phyloP scores from a whole-genome alignment of 2,113 vertebrate species.

The Todiramphus saurophagus region DNA sequence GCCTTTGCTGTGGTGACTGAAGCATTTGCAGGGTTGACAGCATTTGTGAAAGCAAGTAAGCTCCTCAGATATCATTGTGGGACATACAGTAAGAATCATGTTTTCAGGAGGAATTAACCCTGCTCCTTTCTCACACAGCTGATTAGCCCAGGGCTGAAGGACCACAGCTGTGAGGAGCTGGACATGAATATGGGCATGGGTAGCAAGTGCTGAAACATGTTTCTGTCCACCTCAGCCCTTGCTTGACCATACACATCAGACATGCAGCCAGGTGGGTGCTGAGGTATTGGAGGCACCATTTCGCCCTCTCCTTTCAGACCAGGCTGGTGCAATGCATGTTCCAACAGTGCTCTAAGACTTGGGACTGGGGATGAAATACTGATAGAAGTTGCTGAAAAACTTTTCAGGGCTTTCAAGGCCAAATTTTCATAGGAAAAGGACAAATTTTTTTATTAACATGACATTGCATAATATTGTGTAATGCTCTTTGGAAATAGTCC shows the following conservation, averaged over 20 bases:
- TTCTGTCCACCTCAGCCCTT: neutral
- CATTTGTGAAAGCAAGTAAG: neutral
- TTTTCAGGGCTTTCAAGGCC: neutral
- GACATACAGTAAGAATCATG: neutral
- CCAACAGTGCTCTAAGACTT: neutral
- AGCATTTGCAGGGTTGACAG: neutral
- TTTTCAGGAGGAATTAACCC: neutral
- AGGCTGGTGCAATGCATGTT: neutral
- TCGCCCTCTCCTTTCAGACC: neutral
- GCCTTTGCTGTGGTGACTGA: neutral
- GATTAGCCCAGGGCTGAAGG: neutral
- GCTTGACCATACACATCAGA: neutral
- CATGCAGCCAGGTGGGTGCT: fast-evolving
- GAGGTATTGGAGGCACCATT: neutral
- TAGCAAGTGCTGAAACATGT: neutral
- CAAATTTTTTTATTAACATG: neutral
- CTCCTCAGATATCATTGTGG: neutral
- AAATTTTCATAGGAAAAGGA: neutral
- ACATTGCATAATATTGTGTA: neutral
- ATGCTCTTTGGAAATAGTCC: neutral
- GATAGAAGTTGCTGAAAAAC: neutral
- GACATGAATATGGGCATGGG: too few species aligned
- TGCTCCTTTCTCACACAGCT: neutral
- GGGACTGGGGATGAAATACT: neutral
- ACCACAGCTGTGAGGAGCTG: fast-evolving